Conservation (phyloP, 2,797 vertebrate species). For the Lacerta agilis region DNA sequence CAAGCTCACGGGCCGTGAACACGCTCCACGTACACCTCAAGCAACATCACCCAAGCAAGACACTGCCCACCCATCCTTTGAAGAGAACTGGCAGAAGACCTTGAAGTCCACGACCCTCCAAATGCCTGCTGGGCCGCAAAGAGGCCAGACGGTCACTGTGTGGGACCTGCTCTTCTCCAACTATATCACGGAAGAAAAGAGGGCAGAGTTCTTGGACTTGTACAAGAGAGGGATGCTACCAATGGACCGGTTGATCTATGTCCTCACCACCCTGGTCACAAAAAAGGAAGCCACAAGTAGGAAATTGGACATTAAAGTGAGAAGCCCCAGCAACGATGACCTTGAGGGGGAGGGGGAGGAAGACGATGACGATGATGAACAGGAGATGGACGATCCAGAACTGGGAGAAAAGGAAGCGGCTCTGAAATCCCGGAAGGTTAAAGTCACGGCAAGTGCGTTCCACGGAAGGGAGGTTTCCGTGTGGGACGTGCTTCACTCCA, state of each 20-base stretch:
- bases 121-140: constrained; percentile 66
- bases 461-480: constrained; percentile 50
- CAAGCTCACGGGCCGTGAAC: not conserved
- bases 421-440: constrained; percentile 26
- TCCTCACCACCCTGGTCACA: constrained; percentile 37
- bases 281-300: constrained; percentile 70
- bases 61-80: not conserved
- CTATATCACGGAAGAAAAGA: constrained; percentile 37
- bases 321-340: constrained; percentile 27
- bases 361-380: too few species aligned
- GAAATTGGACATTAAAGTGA: constrained; percentile 72
- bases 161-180: constrained; percentile 83
- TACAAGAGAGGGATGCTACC: not conserved
- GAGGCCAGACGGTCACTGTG: not conserved
- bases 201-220: constrained; percentile 33
- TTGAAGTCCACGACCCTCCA: not conserved
- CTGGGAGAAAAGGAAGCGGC: not conserved
- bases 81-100: not conserved
- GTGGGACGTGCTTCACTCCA: constrained; percentile 69
- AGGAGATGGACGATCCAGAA: too few species aligned
- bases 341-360: not conserved
- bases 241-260: constrained; percentile 21
- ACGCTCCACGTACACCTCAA: not conserved
- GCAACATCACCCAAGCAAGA: too few species aligned
- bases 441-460: not conserved